A percentile compares a stretch with the other conserved stretches of the same genome.
phyloP scores from a whole-genome alignment of 2,888 invertebrate species.

The Laspeyria flexula region DNA sequence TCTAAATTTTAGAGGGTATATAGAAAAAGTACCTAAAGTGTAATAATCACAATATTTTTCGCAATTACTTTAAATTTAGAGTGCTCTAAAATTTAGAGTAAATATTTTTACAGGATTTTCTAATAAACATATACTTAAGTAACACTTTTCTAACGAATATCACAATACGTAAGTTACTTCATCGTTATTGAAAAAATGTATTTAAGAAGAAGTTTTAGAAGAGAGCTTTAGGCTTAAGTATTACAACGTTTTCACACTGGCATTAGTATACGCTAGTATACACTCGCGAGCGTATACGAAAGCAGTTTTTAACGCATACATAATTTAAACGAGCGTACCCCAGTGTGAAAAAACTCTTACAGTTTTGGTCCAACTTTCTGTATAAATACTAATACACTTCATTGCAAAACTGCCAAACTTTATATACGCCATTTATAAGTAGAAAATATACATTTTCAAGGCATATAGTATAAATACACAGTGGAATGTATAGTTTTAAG shows the following conservation, averaged over 20 bases:
- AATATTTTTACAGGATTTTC: background rate
- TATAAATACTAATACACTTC: conserved; percentile 55
- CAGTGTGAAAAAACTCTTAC: conserved; percentile 42
- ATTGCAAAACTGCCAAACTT: conserved; percentile 50
- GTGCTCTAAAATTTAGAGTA: background rate
- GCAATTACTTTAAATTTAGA: conserved; percentile 1
- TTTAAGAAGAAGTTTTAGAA: conserved; percentile 50
- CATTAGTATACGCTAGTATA: no score
- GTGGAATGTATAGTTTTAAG: conserved; percentile 83
- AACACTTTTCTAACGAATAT: conserved; percentile 41
- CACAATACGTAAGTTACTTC: conserved; percentile 41
- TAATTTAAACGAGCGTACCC: no score
- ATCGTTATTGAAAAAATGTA: conserved; percentile 29
- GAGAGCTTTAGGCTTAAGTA: conserved; percentile 72
- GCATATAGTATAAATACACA: conserved; percentile 76
- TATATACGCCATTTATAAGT: conserved; percentile 53
- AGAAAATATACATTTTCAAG: conserved; percentile 74
- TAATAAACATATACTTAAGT: conserved; percentile 17
- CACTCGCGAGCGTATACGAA: no score
- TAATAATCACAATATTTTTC: no score
- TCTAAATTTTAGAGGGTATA: background rate
- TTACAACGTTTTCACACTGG: no score
- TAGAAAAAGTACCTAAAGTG: no score
- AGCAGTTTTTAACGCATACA: no score
- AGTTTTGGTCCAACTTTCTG: conserved; percentile 76